Base-by-base conservation (phyloP, 1,140 invertebrate species). In the Drosophila sp. region DNA sequence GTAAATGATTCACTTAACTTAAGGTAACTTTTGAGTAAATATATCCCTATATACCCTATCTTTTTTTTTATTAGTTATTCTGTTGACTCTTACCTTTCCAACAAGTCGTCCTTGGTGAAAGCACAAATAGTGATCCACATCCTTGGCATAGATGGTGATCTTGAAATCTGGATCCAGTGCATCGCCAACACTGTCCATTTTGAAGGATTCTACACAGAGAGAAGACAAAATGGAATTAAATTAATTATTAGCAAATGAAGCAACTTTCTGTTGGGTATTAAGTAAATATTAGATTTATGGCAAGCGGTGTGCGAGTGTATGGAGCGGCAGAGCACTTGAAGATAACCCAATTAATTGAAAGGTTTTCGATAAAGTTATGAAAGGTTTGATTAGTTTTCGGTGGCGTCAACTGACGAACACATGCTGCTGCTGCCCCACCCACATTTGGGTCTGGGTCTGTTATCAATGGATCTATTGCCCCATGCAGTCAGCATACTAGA, bases 281-380 rank as follows among this genome's bases (percentile, higher is more conserved):
- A 70, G 63, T 80, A 89, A 89, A 90, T 89, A 80, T 67, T 74
- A 60, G 72, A 73, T 82, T 30, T 50, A 47, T 47, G 17, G 4
- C 44, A 69, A 67, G 44, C 57, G 10, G 50, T 23, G 44, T 32
- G 33, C 11, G 33, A 4, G 38, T 50, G 50, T n/a, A 40, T 29
- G 60, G 60, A 25, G n/a, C 23, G 17, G 1, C 0, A 11, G 55
- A 87, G 61, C 72, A 54, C 57, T 47, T 25, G 33, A 66, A 84
- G 84, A 89, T 89, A 89, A 89, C 84, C 84, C 84, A 89, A 89
- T 89, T 90, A 89, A 90, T 80, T 84, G 80, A 89, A 90, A 89
- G 80, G 67, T 89, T 89, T 80, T 87, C 68, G 84, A 87, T 87
- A 87, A 84, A 89, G 84, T 89, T 83, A 69, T 80, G 79, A 89